These are phyloP conservation scores for Nudaria mundana DNA, from an alignment of 2,888 invertebrate species.

Conservation along the genomic window DNA sequence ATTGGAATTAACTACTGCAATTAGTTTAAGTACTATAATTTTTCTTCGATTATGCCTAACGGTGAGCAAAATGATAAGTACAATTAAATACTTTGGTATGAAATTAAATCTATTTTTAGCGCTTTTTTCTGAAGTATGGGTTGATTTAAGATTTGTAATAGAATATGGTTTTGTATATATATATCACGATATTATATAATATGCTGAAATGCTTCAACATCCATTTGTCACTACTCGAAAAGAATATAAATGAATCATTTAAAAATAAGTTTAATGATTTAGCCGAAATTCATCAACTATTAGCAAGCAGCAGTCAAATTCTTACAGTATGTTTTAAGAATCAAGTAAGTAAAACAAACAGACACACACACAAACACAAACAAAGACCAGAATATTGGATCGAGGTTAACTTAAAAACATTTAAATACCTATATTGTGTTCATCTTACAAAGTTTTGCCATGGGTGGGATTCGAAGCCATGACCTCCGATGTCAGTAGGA, in stretches of 20 bases:
- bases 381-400: too few species aligned
- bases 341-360: neutral
- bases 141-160: constrained; percentile 1
- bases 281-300: neutral
- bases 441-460: too few species aligned
- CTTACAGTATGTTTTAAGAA: neutral
- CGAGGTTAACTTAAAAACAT: too few species aligned
- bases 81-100: neutral
- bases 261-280: neutral
- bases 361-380: too few species aligned
- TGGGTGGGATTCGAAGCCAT: too few species aligned
- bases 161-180: constrained; percentile 1
- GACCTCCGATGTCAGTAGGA: too few species aligned
- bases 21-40: neutral
- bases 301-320: neutral
- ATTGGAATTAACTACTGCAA: neutral
- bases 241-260: neutral
- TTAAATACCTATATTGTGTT: too few species aligned
- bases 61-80: neutral
- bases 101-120: neutral
- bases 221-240: neutral
- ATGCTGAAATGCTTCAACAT: neutral
- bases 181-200: neutral
- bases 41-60: neutral
- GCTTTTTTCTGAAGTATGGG: neutral